These are phyloP conservation scores for Salvator merianae DNA, from an alignment of 2,113 vertebrate genomes.

Conservation along the genomic window DNA sequence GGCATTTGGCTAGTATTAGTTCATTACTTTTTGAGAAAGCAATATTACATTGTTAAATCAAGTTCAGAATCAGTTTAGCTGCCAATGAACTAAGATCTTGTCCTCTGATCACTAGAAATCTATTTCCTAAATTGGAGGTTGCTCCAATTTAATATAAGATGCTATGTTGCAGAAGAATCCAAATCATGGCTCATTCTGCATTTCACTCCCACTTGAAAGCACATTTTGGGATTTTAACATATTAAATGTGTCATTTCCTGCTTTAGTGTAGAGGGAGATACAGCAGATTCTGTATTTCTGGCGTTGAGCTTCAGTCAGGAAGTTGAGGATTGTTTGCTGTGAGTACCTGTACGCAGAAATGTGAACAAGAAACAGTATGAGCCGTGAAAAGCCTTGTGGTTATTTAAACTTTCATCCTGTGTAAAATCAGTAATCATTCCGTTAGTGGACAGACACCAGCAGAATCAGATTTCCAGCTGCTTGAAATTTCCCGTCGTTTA, in stretches of 20 bases:
- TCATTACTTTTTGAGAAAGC: neutral
- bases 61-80: neutral
- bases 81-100: neutral
- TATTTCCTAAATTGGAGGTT: neutral
- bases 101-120: neutral
- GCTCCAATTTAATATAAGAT: neutral
- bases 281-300: slow-evolving; percentile 32
- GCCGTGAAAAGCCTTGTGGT: slow-evolving; percentile 60
- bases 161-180: too few relatives aligned
- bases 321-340: slow-evolving; percentile 5
- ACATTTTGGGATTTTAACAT: neutral
- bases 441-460: slow-evolving; percentile 93
- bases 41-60: neutral
- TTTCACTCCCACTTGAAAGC: neutral
- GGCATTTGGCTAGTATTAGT: neutral
- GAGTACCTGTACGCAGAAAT: slow-evolving; percentile 10
- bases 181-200: neutral
- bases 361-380: slow-evolving; percentile 30
- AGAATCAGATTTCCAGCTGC: slow-evolving; percentile 93
- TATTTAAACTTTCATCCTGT: slow-evolving; percentile 51
- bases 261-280: neutral
- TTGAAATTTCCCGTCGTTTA: slow-evolving; percentile 91
- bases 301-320: neutral
- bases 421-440: slow-evolving; percentile 55
- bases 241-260: neutral